Percentiles rank a stretch among this genome's conserved stretches.
Conservation (phyloP, 2,888 invertebrate species). For the Danaus chrysippus region DNA sequence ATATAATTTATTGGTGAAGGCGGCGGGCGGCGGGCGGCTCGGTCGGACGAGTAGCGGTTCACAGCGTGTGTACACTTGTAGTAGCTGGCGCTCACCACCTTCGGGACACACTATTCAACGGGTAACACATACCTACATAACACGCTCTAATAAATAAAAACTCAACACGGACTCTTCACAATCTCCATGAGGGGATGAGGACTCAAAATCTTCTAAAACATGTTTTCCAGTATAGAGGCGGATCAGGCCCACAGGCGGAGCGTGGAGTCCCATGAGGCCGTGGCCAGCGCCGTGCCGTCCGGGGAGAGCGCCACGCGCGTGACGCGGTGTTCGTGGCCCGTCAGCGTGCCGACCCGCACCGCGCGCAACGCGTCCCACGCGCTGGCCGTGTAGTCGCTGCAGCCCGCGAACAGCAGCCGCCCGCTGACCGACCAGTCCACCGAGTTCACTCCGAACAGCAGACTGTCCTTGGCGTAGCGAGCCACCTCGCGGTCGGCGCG, state of each 20-base stretch:
- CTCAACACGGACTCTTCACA: slow-evolving; percentile 9
- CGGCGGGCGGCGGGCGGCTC: slow-evolving; percentile 47
- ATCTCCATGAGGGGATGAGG: slow-evolving; percentile 1
- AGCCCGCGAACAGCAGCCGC: slow-evolving; percentile 97
- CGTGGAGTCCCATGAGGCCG: slow-evolving; percentile 93
- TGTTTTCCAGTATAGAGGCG: slow-evolving; percentile 7
- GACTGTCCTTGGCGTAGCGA: slow-evolving; percentile 96
- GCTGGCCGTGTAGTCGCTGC: slow-evolving; percentile 99
- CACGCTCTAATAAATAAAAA: slow-evolving; percentile 15
- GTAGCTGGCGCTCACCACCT: background rate
- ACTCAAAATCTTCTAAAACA: slow-evolving; percentile 9
- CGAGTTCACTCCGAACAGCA: slow-evolving; percentile 97
- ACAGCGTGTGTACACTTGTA: background rate
- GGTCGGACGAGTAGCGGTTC: background rate
- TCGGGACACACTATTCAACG: slow-evolving; percentile 1
- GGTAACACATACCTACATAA: slow-evolving; percentile 9
- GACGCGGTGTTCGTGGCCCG: slow-evolving; percentile 98
- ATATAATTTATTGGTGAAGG: slow-evolving; percentile 34
- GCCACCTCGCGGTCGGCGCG: slow-evolving; percentile 98
- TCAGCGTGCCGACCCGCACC: slow-evolving; percentile 91
- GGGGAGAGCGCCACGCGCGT: slow-evolving; percentile 95
- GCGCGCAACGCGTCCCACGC: slow-evolving; percentile 99
- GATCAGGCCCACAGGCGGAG: slow-evolving; percentile 44
- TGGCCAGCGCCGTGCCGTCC: slow-evolving; percentile 97
- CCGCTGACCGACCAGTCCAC: slow-evolving; percentile 98